A percentile compares a stretch with the other conserved stretches of the same genome.
These are phyloP conservation scores for Scartelaos histophorus DNA, from an alignment of 2,113 vertebrate genomes.

Conservation along the genomic window DNA sequence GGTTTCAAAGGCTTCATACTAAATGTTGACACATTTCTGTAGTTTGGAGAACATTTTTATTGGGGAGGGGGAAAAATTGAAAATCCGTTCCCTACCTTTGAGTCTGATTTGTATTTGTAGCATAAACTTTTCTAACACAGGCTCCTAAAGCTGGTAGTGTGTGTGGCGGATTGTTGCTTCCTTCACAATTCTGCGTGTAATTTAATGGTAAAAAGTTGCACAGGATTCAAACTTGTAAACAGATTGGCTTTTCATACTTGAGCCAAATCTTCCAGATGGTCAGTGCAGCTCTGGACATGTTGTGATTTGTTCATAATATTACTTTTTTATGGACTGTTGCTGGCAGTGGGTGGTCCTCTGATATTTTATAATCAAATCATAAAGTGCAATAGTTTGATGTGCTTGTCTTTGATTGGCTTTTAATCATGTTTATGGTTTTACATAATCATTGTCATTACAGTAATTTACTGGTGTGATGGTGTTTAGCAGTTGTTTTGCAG, in stretches of 20 bases:
- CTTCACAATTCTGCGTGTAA: not conserved
- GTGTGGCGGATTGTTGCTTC: not conserved
- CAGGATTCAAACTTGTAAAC: conserved; percentile 13
- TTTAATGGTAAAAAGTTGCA: not conserved
- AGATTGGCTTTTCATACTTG: conserved; percentile 18
- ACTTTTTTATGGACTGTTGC: conserved; percentile 57
- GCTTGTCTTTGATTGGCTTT: not conserved
- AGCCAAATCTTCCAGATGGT: conserved; percentile 61
- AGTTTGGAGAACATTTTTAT: no score
- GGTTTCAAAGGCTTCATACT: no score
- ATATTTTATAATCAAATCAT: conserved; percentile 46
- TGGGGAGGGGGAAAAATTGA: no score
- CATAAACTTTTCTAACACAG: not conserved
- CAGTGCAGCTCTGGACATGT: conserved; percentile 51
- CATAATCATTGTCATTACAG: conserved; percentile 37
- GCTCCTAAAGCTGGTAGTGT: not conserved
- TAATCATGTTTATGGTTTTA: conserved; percentile 12
- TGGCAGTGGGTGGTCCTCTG: conserved; percentile 45
- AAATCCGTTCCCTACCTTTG: no score
- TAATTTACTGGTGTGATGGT: conserved; percentile 37
- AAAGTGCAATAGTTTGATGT: conserved; percentile 19
- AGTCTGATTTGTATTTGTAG: not conserved
- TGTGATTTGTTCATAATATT: conserved; percentile 40
- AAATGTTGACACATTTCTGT: no score
- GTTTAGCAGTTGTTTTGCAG: conserved; percentile 46